These are phyloP conservation scores for Himalopsyche kuldschensis DNA, from an alignment of 2,888 invertebrate genomes.

Conservation along the genomic window DNA sequence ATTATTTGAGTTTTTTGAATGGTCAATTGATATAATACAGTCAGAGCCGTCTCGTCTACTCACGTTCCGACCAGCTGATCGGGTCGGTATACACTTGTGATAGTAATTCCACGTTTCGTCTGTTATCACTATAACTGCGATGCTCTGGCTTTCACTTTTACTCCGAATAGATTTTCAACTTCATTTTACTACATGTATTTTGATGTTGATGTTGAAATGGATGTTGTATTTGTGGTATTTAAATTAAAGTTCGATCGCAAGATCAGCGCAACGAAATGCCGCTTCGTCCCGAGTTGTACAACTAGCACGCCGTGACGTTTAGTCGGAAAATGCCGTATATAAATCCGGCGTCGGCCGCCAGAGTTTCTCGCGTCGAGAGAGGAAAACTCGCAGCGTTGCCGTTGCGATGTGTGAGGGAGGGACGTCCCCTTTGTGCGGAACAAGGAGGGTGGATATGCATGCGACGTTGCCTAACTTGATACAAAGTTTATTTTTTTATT, in stretches of 20 bases:
- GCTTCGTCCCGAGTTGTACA: constrained; percentile 8
- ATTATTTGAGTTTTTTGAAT: not conserved
- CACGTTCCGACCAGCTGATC: not conserved
- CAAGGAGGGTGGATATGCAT: constrained; percentile 29
- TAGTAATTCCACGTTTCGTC: not conserved
- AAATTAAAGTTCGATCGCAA: not conserved
- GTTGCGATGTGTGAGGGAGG: not conserved
- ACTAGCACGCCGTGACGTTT: constrained; percentile 27
- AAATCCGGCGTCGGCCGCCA: constrained; percentile 13
- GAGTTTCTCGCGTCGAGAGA: constrained; percentile 22
- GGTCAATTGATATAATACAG: not conserved
- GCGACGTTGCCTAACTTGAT: constrained; percentile 37
- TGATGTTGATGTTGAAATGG: not conserved
- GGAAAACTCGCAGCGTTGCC: not conserved
- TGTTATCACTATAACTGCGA: not conserved
- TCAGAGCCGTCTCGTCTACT: not conserved
- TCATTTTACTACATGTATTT: not conserved
- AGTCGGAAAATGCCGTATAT: constrained; percentile 27
- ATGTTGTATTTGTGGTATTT: not conserved
- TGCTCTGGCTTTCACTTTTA: not conserved
- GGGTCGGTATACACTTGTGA: not conserved
- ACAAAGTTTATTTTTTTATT: constrained; percentile 22
- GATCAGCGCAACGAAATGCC: not conserved
- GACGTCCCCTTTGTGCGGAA: constrained; percentile 5
- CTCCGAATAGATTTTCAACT: not conserved